These are phyloP conservation scores for Semaprochilodus insignis DNA, from an alignment of 2,797 vertebrate species.

Conservation along the genomic window DNA sequence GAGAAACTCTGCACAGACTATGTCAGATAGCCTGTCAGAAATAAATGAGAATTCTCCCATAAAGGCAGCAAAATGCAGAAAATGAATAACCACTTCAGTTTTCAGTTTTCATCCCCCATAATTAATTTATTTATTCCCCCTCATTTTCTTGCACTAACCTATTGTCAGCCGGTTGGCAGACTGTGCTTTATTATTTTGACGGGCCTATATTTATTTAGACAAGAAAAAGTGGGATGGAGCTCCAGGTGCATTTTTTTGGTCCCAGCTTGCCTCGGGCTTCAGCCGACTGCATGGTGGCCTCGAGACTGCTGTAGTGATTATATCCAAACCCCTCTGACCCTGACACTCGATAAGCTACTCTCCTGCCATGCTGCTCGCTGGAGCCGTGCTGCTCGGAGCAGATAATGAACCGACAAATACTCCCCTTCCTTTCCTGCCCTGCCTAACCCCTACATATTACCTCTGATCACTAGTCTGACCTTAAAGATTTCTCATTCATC, in stretches of 20 bases:
- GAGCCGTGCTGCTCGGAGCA: conserved; percentile 50
- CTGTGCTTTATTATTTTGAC: conserved; percentile 22
- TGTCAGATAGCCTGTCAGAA: not conserved
- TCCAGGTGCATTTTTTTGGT: not conserved
- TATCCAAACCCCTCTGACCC: conserved; percentile 47
- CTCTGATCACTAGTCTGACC: conserved; percentile 58
- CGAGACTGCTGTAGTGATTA: conserved; percentile 23
- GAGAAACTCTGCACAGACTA: not conserved
- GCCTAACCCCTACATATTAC: conserved; percentile 53
- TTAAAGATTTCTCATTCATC: conserved; percentile 60
- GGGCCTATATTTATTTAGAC: conserved; percentile 15
- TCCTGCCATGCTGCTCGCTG: conserved; percentile 47
- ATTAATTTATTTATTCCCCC: conserved; percentile 19
- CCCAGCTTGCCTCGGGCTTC: conserved; percentile 12
- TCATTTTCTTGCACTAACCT: conserved; percentile 12
- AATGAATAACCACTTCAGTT: conserved; percentile 4
- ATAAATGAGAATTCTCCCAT: not conserved
- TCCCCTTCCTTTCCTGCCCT: conserved; percentile 31
- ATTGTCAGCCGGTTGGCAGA: conserved; percentile 10
- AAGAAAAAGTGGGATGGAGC: conserved; percentile 6
- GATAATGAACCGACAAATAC: conserved; percentile 61
- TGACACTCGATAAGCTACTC: conserved; percentile 52
- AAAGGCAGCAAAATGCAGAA: conserved; percentile 1
- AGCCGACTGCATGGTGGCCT: conserved; percentile 40
- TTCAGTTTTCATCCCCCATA: not conserved